phyloP scores from a whole-genome alignment of 1,140 invertebrate genomes.

The Goniozus legneri region DNA sequence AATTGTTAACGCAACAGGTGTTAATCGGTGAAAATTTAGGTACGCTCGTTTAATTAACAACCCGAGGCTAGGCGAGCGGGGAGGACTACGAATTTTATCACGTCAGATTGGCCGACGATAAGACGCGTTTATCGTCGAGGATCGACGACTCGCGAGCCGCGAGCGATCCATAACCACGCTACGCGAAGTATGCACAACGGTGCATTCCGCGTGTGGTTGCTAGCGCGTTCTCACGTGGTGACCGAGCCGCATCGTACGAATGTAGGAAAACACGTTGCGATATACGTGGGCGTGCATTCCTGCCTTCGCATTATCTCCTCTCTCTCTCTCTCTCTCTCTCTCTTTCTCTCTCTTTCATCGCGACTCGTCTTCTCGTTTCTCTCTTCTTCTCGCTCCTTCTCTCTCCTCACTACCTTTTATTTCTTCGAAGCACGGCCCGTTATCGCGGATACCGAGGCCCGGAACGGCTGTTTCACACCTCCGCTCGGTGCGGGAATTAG shows the following conservation, averaged over 20 bases:
- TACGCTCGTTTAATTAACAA: too few relatives aligned
- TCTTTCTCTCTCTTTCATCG: slow-evolving; percentile 1
- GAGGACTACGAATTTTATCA: too few relatives aligned
- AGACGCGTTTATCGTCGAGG: too few relatives aligned
- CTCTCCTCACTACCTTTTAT: not conserved
- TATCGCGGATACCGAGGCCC: slow-evolving; percentile 17
- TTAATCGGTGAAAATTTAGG: too few relatives aligned
- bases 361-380: not conserved
- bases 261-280: not conserved
- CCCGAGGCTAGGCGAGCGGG: too few relatives aligned
- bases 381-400: not conserved
- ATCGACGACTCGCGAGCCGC: too few relatives aligned
- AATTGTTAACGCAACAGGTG: too few relatives aligned
- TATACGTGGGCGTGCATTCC: not conserved
- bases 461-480: slow-evolving; percentile 46
- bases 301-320: not conserved
- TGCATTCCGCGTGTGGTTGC: slow-evolving; percentile 31
- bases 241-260: not conserved
- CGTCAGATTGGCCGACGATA: too few relatives aligned
- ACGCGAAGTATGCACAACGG: not conserved
- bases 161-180: not conserved
- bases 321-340: slow-evolving; percentile 11
- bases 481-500: slow-evolving; percentile 42
- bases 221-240: slow-evolving; percentile 20
- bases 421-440: slow-evolving; percentile 6